These are phyloP conservation scores for Phrixothrix hirtus DNA, from an alignment of 2,888 invertebrate genomes.

Conservation along the genomic window DNA sequence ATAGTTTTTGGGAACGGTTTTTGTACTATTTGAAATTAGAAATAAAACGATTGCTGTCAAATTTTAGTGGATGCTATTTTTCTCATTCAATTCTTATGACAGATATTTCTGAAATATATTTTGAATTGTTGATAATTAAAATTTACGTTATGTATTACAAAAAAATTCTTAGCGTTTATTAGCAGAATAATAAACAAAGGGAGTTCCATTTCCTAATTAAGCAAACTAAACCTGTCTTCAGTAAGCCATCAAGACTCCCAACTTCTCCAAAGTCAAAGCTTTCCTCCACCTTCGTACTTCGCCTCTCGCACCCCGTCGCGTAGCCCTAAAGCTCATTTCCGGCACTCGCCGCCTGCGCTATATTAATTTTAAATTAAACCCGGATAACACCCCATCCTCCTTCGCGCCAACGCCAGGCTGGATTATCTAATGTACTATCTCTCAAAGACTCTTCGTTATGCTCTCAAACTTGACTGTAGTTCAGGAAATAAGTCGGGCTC, in stretches of 20 bases:
- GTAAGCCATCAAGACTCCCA: slow-evolving; percentile 17
- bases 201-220: slow-evolving; percentile 18
- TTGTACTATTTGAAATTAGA: too few relatives aligned
- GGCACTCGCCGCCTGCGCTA: slow-evolving; percentile 66
- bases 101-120: too few relatives aligned
- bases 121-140: too few relatives aligned
- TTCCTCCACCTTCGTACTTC: slow-evolving; percentile 19
- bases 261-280: slow-evolving; percentile 25
- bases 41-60: too few relatives aligned
- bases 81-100: too few relatives aligned
- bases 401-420: slow-evolving; percentile 38
- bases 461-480: slow-evolving; percentile 37
- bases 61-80: too few relatives aligned
- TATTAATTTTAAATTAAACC: slow-evolving; percentile 74
- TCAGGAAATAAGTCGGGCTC: slow-evolving; percentile 54
- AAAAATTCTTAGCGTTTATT: too few relatives aligned
- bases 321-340: slow-evolving; percentile 71
- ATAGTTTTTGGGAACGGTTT: too few relatives aligned
- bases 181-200: slow-evolving; percentile 8
- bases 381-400: slow-evolving; percentile 58
- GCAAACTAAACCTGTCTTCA: slow-evolving; percentile 22
- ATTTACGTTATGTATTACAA: too few relatives aligned
- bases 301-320: slow-evolving; percentile 37
- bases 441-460: slow-evolving; percentile 44
- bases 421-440: slow-evolving; percentile 53